Evolutionary conservation across 1,140 invertebrate genomes (phyloP), one percentile per base, ranked within the genome.

Genomic region (Drosophila truncata): DNA sequence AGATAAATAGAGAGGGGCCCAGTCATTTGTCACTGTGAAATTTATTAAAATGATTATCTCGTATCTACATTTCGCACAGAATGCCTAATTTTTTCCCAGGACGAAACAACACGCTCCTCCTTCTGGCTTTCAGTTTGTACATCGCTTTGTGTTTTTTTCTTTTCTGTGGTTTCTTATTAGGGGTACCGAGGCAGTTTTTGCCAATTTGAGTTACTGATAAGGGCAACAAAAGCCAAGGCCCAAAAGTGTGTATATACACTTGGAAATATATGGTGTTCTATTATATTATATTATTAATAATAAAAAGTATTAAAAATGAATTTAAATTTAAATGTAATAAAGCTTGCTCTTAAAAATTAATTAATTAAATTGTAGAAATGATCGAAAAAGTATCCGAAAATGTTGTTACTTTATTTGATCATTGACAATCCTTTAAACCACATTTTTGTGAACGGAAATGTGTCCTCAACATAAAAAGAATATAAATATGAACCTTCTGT

Each of bases 31-130:
- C 85, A 90, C 86, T 73, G 66, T 77, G 75, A 91, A 90, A 90
- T 90, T 91, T 90, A 90, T 90, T 90, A 90, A 90, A 90, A 90
- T 90, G 85, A 90, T 90, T 90, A 90, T 90, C 85, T 90, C 86
- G 82, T 91, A 70, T 76, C 69, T 82, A 80, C 71, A 86, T 91
- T 91, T 90, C 78, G 85, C 82, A 90, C 86, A 76, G 85, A 90
- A 90, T 90, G 85, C 85, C 57, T 90, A 90, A 90, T 90, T 90
- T 90, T 74, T 80, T 65, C 46, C 50, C 33, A 46, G 44, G 46
- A 66, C 49, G 49, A 54, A 41, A 47, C 47, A 46, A 80, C 60
- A 62, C 46, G 37, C 44, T 18, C 41, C 42, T 50, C 33, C 42
- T 39, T 47, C 23, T 29, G 20, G 25, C 20, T 37, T 35, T 63